Conservation (phyloP, 2,113 vertebrate genomes). For the Egretta garzetta region DNA sequence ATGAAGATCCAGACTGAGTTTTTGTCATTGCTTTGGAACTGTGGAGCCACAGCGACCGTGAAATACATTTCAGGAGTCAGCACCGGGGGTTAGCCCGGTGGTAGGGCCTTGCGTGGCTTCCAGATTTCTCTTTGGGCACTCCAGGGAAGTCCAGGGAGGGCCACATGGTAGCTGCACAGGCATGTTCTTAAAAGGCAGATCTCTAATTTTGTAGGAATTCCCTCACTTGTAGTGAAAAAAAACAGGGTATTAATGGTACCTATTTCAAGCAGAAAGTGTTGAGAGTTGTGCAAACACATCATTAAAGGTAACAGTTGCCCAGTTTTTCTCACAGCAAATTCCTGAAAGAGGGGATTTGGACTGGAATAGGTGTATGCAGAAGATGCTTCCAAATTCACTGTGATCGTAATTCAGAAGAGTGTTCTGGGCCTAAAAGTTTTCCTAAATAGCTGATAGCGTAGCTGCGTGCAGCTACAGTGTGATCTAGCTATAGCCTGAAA, state of each 20-base stretch:
- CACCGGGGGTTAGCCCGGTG: fast-evolving
- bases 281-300: not conserved
- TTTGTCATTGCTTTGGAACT: not conserved
- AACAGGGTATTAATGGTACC: not conserved
- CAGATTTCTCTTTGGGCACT: not conserved
- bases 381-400: not conserved
- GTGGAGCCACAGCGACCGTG: fast-evolving
- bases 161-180: not conserved
- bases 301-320: not conserved
- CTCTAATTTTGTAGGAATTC: not conserved
- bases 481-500: not conserved
- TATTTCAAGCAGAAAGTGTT: not conserved
- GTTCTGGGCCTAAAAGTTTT: not conserved
- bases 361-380: not conserved
- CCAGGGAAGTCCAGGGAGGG: not conserved
- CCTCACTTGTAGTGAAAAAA: not conserved
- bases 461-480: not conserved
- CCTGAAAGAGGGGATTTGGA: not conserved
- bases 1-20: not conserved
- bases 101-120: not conserved
- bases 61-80: not conserved
- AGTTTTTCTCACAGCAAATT: not conserved
- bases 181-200: not conserved
- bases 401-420: not conserved
- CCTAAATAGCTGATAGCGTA: not conserved